Evolutionary conservation across 2,113 vertebrate genomes (phyloP).

Genomic region (Phaethon lepturus): DNA sequence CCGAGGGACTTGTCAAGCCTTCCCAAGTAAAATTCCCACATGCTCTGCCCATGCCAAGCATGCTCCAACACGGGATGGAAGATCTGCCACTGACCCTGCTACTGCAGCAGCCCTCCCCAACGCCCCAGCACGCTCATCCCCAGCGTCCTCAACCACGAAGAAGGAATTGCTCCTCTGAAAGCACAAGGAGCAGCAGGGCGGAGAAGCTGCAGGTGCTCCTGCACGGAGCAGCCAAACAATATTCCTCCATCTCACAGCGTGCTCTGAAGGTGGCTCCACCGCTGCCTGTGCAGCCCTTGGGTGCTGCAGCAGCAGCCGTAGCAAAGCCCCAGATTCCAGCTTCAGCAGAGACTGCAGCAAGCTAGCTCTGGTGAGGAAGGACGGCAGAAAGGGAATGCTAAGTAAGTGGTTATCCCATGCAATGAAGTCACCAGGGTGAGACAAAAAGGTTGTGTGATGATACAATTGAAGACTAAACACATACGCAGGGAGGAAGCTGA

Average conservation of each 20-base stretch:
- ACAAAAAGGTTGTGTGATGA: rapidly evolving
- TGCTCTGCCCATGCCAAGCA: background rate
- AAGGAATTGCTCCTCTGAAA: background rate
- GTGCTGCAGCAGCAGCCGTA: rapidly evolving
- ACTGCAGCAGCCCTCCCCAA: background rate
- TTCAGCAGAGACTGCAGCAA: background rate
- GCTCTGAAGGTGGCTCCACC: background rate
- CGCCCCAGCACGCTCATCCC: background rate
- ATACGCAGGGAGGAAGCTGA: background rate
- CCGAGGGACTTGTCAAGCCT: background rate
- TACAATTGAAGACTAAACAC: background rate
- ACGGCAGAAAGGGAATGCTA: background rate
- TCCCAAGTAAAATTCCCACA: background rate
- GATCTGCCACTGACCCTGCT: background rate
- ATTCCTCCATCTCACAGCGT: rapidly evolving
- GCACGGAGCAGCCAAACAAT: too few relatives aligned
- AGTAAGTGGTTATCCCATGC: background rate
- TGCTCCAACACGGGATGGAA: background rate
- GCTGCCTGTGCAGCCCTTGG: too few relatives aligned
- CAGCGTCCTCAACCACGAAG: background rate
- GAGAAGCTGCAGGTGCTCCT: background rate
- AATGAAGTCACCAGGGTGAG: too few relatives aligned
- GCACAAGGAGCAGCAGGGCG: background rate
- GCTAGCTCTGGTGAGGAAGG: background rate
- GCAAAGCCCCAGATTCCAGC: background rate